Evolutionary conservation across 2,797 vertebrate genomes (phyloP), one percentile per base, ranked within the genome.

Genomic region (Percopsis omiscomaycus): DNA sequence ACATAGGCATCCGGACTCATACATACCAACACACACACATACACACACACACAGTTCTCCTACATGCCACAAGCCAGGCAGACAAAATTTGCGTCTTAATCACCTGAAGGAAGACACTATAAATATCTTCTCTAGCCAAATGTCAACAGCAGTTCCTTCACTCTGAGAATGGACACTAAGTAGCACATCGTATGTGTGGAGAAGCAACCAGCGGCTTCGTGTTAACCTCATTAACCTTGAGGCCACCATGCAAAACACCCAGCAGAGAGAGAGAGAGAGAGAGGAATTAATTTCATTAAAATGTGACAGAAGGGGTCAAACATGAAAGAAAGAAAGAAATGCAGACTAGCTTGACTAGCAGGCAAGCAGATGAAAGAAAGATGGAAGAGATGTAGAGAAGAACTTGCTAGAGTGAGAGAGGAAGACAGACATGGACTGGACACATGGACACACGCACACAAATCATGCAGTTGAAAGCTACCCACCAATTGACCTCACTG

Each of bases 211-310:
- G 58, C 58, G n/a, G 10, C 66, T 68, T 61, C 27, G 48, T 3
- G 15, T 75, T 70, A 66, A 55, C 65, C 64, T 66, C 69, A 75
- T 73, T 73, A 74, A 68, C 62, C 66, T 70, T 22, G 27, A 47
- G 60, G 63, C 61, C 13, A 45, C 13, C 15, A 45, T 57, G 55
- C 6, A 57, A 44, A 57, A 45, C 44, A 10, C 13, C 16, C 32
- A 14, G 12, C 9, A 28, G 51, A 28, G 15, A 44, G 14, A 16
- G 42, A 14, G 2, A 37, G 29, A n/a, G 54, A 30, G 30, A n/a
- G 29, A 32, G 54, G 12, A 29, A n/a, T 8, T 15, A 51, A 15
- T 8, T 11, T 13, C 9, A 54, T 54, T 29, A 37, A 14, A 4
- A 16, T 9, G 16, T 27, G 16, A 27, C 11, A 29, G 11, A 54